Evolutionary conservation across 1,140 invertebrate genomes (phyloP), one percentile per base, ranked within the genome.

Genomic region (Papilio glaucus): DNA sequence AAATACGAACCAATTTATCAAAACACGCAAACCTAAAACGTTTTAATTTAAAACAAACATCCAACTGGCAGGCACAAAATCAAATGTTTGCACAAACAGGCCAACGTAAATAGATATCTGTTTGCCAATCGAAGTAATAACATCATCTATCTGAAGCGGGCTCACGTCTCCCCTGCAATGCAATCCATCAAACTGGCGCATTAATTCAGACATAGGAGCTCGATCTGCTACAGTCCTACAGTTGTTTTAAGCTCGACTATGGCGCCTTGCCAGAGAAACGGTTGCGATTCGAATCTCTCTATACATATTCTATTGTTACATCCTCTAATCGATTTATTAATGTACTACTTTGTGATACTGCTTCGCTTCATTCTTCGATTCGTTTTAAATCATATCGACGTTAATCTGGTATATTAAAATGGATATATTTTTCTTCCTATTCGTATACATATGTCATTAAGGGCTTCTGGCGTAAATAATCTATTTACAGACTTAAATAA

Each of bases 171-270:
- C 61, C 62, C 72, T 78, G 72, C 75, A 77, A 75, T 75, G 77
- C 78, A 81, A 79, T 86, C 80, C 77, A 84, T 85, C 83, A 85
- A 82, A 77, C 72, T 73, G 75, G 72, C 77, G 81, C 82, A 85
- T 83, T 84, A 81, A 87, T 86, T 87, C 80, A 82, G 79, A 85
- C 79, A 80, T 85, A 80, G 81, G 75, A 86, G 71, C 72, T 75
- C 65, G 77, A 78, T 63, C 61, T 63, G 77, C 79, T 83, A 73
- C 70, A 77, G 78, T 85, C 82, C 79, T 83, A 73, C 70, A 77
- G 78, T 85, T 83, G 81, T 83, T 83, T 81, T 81, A 81, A 80
- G 81, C 81, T 81, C 77, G 81, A 76, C 72, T 45, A 75, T 85
- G 83, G 84, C 84, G 42, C 49, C 29, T 42, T 21, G 77, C 84